Evolutionary conservation across 92 coral and sea anemone species (phyloP).

Genomic region (Parazoanthus atlanticus): DNA sequence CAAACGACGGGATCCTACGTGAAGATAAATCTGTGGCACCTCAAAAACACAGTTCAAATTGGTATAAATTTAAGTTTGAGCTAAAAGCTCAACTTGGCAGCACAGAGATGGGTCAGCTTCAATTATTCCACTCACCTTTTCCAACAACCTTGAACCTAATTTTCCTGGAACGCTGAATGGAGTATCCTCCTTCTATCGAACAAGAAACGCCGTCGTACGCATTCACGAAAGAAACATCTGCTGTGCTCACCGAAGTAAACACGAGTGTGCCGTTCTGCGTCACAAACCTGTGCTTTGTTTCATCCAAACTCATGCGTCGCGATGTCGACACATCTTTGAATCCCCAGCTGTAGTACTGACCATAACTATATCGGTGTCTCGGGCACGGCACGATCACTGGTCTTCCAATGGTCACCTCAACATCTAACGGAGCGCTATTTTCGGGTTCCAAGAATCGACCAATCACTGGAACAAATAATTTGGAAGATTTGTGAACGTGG

Average conservation of each 20-base stretch:
- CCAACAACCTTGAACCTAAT: conserved; percentile 1
- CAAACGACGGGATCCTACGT: no score
- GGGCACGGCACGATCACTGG: conserved; percentile 4
- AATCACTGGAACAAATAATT: background rate
- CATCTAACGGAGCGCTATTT: background rate
- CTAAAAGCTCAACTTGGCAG: background rate
- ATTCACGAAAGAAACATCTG: background rate
- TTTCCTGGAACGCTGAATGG: background rate
- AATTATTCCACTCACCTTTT: background rate
- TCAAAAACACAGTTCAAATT: no score
- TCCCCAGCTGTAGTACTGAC: conserved; percentile 27
- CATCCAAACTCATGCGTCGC: background rate
- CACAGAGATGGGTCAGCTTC: background rate
- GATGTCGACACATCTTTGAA: background rate
- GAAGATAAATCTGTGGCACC: no score
- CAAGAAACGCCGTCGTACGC: background rate
- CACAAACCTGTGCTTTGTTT: conserved; percentile 27
- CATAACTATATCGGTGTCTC: conserved; percentile 11
- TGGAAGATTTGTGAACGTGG: background rate
- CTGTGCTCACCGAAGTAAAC: background rate
- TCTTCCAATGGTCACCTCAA: conserved; percentile 26
- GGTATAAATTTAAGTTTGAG: no score
- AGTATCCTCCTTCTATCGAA: conserved; percentile 16
- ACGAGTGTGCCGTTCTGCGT: conserved; percentile 28
- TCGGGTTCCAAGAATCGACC: background rate